Percentiles rank a stretch among this genome's conserved stretches.
These are phyloP conservation scores for Falco punctatus DNA, from an alignment of 2,113 vertebrate species.

Conservation along the genomic window DNA sequence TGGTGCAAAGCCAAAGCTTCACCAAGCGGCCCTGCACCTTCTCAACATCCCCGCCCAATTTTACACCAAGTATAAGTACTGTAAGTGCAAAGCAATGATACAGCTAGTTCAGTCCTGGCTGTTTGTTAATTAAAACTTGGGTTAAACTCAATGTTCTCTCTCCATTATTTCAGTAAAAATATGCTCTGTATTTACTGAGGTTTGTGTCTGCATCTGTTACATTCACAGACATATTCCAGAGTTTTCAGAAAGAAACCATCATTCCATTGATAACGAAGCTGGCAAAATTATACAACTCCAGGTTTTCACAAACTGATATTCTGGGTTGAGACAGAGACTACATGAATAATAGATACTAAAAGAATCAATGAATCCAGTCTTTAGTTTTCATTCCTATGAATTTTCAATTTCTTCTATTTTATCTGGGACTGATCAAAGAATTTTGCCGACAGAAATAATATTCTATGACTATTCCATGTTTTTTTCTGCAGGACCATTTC, in stretches of 20 bases:
- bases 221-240: not conserved
- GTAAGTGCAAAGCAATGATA: not conserved
- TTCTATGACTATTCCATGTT: not conserved
- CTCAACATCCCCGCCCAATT: not conserved
- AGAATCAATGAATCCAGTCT: not conserved
- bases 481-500: not conserved
- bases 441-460: not conserved
- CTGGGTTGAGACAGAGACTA: not conserved
- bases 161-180: not conserved
- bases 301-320: not conserved
- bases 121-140: not conserved
- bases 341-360: slow-evolving; percentile 44
- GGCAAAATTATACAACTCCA: slow-evolving; percentile 16
- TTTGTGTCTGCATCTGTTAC: not conserved
- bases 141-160: not conserved
- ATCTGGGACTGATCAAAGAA: slow-evolving; percentile 17
- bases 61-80: not conserved
- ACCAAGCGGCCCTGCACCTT: not conserved
- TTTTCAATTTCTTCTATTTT: slow-evolving; percentile 38
- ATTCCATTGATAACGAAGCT: not conserved
- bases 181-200: not conserved
- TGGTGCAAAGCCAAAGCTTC: not conserved
- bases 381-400: not conserved
- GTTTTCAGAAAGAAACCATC: slow-evolving; percentile 21
- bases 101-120: not conserved